These are phyloP conservation scores for Gambelia wislizenii DNA, from an alignment of 2,797 vertebrate species.

Conservation along the genomic window DNA sequence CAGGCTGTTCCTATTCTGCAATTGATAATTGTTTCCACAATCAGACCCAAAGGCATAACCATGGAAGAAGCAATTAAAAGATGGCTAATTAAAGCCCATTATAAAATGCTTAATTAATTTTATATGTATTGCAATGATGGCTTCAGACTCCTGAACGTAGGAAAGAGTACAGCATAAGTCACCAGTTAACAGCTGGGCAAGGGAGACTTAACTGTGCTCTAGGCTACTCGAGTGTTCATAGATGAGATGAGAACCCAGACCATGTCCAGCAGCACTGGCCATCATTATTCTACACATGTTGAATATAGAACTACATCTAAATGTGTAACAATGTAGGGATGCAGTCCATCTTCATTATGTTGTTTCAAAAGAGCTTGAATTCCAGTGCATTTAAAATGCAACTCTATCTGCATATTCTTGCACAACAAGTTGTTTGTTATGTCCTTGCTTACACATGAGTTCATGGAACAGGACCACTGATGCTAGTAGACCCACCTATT, in stretches of 20 bases:
- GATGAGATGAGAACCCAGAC: background rate
- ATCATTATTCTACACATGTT: background rate
- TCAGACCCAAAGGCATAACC: slow-evolving; percentile 71
- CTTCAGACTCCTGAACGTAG: slow-evolving; percentile 56
- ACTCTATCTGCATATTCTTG: background rate
- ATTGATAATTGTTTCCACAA: slow-evolving; percentile 69
- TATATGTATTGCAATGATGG: slow-evolving; percentile 63
- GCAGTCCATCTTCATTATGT: background rate
- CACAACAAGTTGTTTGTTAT: background rate
- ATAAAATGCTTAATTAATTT: slow-evolving; percentile 75
- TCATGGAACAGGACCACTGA: background rate
- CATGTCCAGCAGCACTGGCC: background rate
- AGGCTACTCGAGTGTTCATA: background rate
- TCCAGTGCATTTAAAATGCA: background rate
- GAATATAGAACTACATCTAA: background rate
- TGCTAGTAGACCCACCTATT: background rate
- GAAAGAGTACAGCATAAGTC: slow-evolving; percentile 11
- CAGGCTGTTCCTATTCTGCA: slow-evolving; percentile 52
- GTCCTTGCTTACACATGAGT: background rate
- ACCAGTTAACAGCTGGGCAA: background rate
- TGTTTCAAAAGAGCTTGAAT: background rate
- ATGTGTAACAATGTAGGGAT: background rate
- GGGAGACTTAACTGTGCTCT: background rate
- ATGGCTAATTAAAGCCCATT: slow-evolving; percentile 76
- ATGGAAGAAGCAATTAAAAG: slow-evolving; percentile 71